phyloP scores from a whole-genome alignment of 2,888 invertebrate genomes.

The Athetis lepigone region DNA sequence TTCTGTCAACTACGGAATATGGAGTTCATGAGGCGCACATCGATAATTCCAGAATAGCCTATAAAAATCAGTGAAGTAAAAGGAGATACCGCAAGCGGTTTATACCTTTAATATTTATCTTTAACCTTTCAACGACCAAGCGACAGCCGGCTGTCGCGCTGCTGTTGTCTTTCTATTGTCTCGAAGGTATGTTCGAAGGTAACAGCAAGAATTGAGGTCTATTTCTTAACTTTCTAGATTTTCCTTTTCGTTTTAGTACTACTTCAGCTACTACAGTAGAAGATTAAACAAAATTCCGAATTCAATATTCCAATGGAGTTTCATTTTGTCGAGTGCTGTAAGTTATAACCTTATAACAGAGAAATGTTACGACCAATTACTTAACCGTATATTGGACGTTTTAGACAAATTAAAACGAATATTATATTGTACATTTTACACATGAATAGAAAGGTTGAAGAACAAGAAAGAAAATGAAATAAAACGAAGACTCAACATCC shows the following conservation, averaged over 20 bases:
- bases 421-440: constrained; percentile 23
- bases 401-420: constrained; percentile 58
- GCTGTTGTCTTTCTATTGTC: too few species aligned
- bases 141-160: too few species aligned
- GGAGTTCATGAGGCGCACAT: constrained; percentile 7
- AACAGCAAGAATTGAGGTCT: neutral
- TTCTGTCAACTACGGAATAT: constrained; percentile 5
- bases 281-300: constrained; percentile 44
- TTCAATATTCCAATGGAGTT: constrained; percentile 57
- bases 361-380: constrained; percentile 59
- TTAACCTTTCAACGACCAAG: too few species aligned
- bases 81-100: constrained; percentile 10
- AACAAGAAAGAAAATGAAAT: constrained; percentile 19
- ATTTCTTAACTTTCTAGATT: constrained; percentile 1
- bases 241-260: neutral
- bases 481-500: constrained; percentile 32
- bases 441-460: constrained; percentile 15
- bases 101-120: too few species aligned
- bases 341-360: constrained; percentile 27
- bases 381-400: constrained; percentile 48
- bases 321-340: constrained; percentile 56
- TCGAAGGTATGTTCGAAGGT: too few species aligned
- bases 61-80: constrained; percentile 37
- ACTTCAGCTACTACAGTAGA: neutral
- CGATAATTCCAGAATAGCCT: constrained; percentile 17